These are phyloP conservation scores for Hemistola chrysoprasaria DNA, from an alignment of 2,888 invertebrate genomes.

Conservation along the genomic window DNA sequence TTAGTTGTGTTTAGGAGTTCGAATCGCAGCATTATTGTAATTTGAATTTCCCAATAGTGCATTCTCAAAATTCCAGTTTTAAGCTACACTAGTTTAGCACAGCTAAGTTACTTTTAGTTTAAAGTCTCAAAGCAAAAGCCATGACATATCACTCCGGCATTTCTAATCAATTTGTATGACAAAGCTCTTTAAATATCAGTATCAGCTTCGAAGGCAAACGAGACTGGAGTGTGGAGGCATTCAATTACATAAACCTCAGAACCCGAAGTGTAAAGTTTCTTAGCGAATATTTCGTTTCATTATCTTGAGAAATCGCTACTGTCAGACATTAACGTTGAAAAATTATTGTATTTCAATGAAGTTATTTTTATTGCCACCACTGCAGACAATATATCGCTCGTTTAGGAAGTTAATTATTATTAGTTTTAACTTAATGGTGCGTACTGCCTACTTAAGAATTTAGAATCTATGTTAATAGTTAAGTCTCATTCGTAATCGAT, in stretches of 20 bases:
- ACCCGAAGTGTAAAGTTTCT: conserved; percentile 18
- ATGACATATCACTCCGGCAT: conserved; percentile 11
- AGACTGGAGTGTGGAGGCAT: conserved; percentile 13
- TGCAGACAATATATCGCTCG: neutral
- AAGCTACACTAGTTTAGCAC: too few species aligned
- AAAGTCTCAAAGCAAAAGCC: neutral
- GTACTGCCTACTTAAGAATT: too few species aligned
- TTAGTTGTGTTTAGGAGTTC: too few species aligned
- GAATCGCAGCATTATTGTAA: too few species aligned
- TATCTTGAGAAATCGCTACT: conserved; percentile 24
- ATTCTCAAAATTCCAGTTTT: too few species aligned
- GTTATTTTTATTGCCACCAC: neutral
- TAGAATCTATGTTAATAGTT: too few species aligned
- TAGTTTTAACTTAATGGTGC: too few species aligned
- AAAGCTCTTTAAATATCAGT: conserved; percentile 24
- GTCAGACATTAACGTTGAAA: conserved; percentile 6
- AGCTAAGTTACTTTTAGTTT: too few species aligned
- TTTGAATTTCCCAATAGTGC: too few species aligned
- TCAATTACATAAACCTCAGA: conserved; percentile 16
- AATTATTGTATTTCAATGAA: neutral
- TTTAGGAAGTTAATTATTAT: too few species aligned
- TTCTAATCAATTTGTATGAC: conserved; percentile 25
- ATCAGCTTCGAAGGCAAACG: conserved; percentile 21
- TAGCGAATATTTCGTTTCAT: conserved; percentile 25
- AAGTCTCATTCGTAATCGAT: too few species aligned